Conservation (phyloP, 2,888 invertebrate genomes). For the Diloba caeruleocephala region DNA sequence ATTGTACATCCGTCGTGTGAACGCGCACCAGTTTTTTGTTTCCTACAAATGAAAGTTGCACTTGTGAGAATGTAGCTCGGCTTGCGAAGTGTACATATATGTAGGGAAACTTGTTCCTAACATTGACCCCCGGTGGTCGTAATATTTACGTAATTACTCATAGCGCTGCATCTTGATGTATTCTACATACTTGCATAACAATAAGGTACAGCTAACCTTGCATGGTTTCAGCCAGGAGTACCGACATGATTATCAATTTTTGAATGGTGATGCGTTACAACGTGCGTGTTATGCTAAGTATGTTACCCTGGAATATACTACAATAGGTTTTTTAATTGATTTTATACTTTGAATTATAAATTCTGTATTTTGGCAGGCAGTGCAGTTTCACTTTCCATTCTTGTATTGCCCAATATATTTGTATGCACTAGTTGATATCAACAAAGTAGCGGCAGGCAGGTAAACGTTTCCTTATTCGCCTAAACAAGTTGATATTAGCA, state of each 20-base stretch:
- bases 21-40: slow-evolving; percentile 81
- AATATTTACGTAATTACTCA: slow-evolving; percentile 52
- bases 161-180: slow-evolving; percentile 37
- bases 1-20: slow-evolving; percentile 78
- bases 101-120: slow-evolving; percentile 77
- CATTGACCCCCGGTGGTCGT: slow-evolving; percentile 73
- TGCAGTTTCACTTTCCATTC: slow-evolving; percentile 49
- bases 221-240: slow-evolving; percentile 4
- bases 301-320: neutral
- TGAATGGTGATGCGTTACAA: slow-evolving; percentile 1
- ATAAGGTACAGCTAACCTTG: slow-evolving; percentile 20
- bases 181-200: slow-evolving; percentile 29
- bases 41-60: slow-evolving; percentile 86
- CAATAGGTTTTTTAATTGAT: slow-evolving; percentile 1
- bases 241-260: slow-evolving; percentile 10
- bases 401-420: slow-evolving; percentile 28
- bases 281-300: neutral
- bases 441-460: slow-evolving; percentile 17
- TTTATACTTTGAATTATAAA: slow-evolving; percentile 1
- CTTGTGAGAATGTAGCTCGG: slow-evolving; percentile 81
- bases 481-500: slow-evolving; percentile 21
- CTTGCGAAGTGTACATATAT: slow-evolving; percentile 61
- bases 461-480: slow-evolving; percentile 26
- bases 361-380: slow-evolving; percentile 14
- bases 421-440: slow-evolving; percentile 39